Evolutionary conservation across 1,140 invertebrate genomes (phyloP).

Genomic region (Berghia stephanieae): DNA sequence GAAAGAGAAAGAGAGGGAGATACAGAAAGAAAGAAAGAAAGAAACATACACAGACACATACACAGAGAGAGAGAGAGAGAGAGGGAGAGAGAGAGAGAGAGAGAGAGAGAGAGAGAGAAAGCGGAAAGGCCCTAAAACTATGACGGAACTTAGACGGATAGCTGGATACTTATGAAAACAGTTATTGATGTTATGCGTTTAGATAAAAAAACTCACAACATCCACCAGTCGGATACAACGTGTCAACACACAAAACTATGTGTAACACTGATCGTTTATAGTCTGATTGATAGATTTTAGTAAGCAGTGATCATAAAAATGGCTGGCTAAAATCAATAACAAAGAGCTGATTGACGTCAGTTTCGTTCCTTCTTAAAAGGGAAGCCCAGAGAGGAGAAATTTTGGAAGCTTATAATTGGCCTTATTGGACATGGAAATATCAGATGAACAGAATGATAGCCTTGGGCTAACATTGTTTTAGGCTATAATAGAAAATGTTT

Average conservation of each 20-base stretch:
- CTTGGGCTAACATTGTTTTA: too few relatives aligned
- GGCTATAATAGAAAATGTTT: constrained; percentile 9
- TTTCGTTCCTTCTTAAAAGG: too few relatives aligned
- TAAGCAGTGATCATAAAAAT: too few relatives aligned
- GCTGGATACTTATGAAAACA: neutral
- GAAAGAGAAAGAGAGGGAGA: neutral
- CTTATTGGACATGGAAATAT: too few relatives aligned
- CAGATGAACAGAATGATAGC: too few relatives aligned
- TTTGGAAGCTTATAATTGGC: too few relatives aligned
- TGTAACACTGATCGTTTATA: neutral
- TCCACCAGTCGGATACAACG: neutral
- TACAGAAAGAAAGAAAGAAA: neutral
- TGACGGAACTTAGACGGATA: neutral
- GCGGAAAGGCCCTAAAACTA: neutral
- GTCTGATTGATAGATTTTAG: constrained; percentile 7
- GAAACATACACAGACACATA: neutral
- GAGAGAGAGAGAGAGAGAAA: neutral
- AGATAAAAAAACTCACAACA: constrained; percentile 5
- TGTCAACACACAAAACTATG: neutral
- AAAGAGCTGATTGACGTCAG: too few relatives aligned
- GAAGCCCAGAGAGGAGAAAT: too few relatives aligned
- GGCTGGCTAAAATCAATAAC: too few relatives aligned
- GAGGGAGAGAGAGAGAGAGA: neutral
- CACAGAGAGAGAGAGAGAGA: neutral
- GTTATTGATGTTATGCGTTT: neutral